Evolutionary conservation across 2,888 invertebrate genomes (phyloP), one percentile per base, ranked within the genome.

Genomic region (Bugulina stolonifera): DNA sequence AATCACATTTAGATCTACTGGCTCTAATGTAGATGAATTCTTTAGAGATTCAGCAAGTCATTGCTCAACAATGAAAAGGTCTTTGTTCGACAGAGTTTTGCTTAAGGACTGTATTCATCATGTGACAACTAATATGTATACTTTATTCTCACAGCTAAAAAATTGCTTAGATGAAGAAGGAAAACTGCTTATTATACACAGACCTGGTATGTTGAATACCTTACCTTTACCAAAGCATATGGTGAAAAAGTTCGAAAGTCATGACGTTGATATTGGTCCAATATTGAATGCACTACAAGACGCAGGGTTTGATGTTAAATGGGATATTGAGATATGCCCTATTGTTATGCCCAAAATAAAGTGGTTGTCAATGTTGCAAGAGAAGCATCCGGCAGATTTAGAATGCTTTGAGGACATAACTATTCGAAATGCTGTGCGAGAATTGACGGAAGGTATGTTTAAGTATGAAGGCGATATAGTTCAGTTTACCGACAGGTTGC

Each of bases 291-390:
- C 80, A 54, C 75, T 83, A 22, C 80, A 80, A 73, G 73, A 75
- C 54, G 76, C 78, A 52, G 76, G 78, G 32, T 77, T 80, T 52
- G 81, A 82, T 72, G 81, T 82, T 35, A 75, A 79, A 72, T 83
- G 82, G 83, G 80, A 83, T 69, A 76, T 83, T 23, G 82, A 82
- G 71, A 77, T 76, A 58, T 74, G 82, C 18, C 81, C 81, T 2
- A 75, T 82, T 3, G 71, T 77, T 10, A 80, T 82, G 75, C 75
- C 78, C 25, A 81, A 80, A 75, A 73, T 74, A 58, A 80, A 80
- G 71, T 83, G 82, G 83, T 78, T 80, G 73, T 77, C 80, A 1
- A 79, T 82, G 81, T 64, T 83, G 27, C 74, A 76, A 5, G 79
- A 81, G 25, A 78, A 78, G 52, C 82, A 78, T 71, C 83, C 83